Base-by-base conservation (phyloP, 2,888 invertebrate species). In the Alsophila aescularia region DNA sequence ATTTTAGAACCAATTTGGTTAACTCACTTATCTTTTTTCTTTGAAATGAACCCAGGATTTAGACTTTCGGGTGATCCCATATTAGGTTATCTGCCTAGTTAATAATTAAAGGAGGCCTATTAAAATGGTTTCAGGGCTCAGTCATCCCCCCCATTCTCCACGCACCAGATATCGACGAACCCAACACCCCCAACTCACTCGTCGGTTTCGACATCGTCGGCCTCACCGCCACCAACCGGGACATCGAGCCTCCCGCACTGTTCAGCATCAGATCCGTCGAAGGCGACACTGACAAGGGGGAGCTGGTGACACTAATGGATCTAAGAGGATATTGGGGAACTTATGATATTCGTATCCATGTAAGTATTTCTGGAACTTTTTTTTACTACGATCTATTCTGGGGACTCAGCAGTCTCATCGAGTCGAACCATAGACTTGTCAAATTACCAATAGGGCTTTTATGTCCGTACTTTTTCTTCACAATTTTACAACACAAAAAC, bases 251-350 rank as follows among this genome's bases (percentile, higher is more conserved):
- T 0, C 82, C 87, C 0, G 66, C 73, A 0, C 72, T 92, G 2
- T 84, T 90, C 70, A 61, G 54, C 14, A 88, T 92, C 66, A 69
- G 76, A 44, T 79, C 81, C 49, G 74, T 79, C 35, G 70, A n/a
- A n/a, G n/a, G n/a, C n/a, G n/a, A 79, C 24, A 82, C 84, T 37
- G 70, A 81, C 8, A 83, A 81, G 31, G 92, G 90, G 4, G 85
- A 90, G 51, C 76, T 94, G 6, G 77, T 81, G 59, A 86, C 93
- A 0, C 69, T 72, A 0, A 77, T 82, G 65, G 77, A 87, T 57
- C 72, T 94, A 24, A 83, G 75, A 62, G 92, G 92, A 0, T 93
- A 86, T 67, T 94, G 93, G 90, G 94, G 94, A 27, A 86, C 85
- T 1, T 94, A 93, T 73, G 73, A 71, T 9, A 78, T 95, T 45